Conservation (phyloP, 2,113 vertebrate genomes). For the Cyanoramphus novaezelandiae region DNA sequence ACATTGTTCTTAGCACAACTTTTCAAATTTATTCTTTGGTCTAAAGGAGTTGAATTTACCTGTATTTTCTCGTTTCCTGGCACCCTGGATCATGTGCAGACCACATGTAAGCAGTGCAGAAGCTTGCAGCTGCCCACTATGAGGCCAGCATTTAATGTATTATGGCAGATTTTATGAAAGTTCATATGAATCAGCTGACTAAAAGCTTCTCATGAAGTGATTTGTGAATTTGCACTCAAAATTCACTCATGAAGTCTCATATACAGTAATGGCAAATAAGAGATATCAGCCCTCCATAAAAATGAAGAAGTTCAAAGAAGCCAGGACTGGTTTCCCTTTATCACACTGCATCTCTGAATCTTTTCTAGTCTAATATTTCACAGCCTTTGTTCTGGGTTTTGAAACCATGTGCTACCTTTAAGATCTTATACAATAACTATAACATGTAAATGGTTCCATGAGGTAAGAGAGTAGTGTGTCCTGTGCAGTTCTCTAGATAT, state of each 20-base stretch:
- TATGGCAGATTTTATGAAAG: not conserved
- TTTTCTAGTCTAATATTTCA: not conserved
- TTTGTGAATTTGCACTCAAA: not conserved
- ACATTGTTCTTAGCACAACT: not conserved
- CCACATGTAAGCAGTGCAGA: not conserved
- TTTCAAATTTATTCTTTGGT: not conserved
- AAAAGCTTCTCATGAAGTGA: not conserved
- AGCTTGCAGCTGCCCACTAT: not conserved
- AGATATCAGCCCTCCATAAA: not conserved
- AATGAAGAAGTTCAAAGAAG: not conserved
- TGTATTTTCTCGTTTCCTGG: not conserved
- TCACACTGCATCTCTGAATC: not conserved
- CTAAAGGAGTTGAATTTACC: not conserved
- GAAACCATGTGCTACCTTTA: not conserved
- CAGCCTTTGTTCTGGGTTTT: not conserved
- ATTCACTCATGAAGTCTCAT: not conserved
- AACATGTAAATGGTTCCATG: not conserved
- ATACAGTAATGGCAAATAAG: not conserved
- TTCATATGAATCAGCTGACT: not conserved
- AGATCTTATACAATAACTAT: not conserved
- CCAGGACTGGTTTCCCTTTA: constrained; percentile 5
- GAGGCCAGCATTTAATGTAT: not conserved
- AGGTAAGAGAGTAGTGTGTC: not conserved
- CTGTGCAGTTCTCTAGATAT: not conserved
- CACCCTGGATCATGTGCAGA: not conserved